Base-by-base conservation (phyloP, 2,888 invertebrate genomes). In the Trissonchulus latispiculum region DNA sequence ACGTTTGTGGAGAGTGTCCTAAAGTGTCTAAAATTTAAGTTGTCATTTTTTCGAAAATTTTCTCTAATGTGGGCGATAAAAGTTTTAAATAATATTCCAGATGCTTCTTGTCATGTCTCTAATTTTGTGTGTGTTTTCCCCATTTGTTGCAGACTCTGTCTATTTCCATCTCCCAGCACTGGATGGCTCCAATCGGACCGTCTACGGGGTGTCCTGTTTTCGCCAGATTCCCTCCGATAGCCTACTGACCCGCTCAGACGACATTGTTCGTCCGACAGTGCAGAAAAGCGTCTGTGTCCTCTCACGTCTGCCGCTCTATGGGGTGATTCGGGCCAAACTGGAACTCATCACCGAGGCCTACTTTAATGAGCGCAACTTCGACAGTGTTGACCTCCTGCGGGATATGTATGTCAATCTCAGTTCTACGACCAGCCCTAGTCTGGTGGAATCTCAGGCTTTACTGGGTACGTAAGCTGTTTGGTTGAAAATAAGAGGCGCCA, bases 251-350 rank as follows among this genome's bases (percentile, higher is more conserved):
- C 90, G 90, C 78, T 93, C 94, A 1, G 91, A 93, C 1, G 96
- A 99, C 82, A 93, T 99, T 82, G 99, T 97, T 0, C 88, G 99
- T 78, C 94, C 93, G 80, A 94, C 95, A 1, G 95, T 99, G 28
- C 97, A 97, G 86, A 99, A 99, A 84, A 93, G 95, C 80, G 96
- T 99, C 0, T 95, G 95, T 86, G 93, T 97, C 29, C 86, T 99
- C 74, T 93, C 94, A 80, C 89, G 89, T 74, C 87, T 91, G 77
- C 97, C 97, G 1, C 87, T 97, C 18, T 99, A 92, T 86, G 97
- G 97, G 0, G 78, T 94, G 73, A 90, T 95, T 75, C 93, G 95
- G 83, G 77, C 94, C 2, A 97, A 97, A 86, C 89, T 99, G 87
- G 90, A 94, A 76, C 87, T 97, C 8, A 96, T 99, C 75, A 97